These are phyloP conservation scores for Crocidura indochinensis DNA, from an alignment of 2,797 vertebrate species.

Conservation along the genomic window DNA sequence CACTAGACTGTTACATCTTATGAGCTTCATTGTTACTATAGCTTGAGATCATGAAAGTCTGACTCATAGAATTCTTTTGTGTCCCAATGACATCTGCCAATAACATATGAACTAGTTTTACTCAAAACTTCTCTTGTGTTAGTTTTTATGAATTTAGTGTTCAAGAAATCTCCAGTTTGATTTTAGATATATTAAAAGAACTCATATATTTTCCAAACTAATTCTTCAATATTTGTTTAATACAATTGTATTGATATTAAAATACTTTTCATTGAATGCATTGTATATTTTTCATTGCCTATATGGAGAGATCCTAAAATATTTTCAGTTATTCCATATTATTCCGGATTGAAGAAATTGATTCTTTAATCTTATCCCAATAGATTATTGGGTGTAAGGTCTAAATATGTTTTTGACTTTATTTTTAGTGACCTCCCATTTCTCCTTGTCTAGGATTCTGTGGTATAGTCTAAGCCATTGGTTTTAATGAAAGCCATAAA, in stretches of 20 bases:
- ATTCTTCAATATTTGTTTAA: neutral
- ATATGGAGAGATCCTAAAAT: neutral
- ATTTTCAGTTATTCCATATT: slow-evolving; percentile 13
- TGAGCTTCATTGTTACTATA: neutral
- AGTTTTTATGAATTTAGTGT: neutral
- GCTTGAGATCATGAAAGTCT: neutral
- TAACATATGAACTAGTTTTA: neutral
- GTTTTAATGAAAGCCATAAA: neutral
- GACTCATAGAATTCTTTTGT: neutral
- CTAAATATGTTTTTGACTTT: neutral
- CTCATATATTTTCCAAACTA: neutral
- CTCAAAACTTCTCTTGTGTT: neutral
- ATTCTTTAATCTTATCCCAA: neutral
- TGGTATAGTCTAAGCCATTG: neutral
- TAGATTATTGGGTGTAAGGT: neutral
- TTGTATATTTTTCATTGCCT: neutral
- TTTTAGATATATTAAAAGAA: neutral
- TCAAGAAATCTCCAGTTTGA: neutral
- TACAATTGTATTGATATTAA: neutral
- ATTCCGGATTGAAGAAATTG: neutral
- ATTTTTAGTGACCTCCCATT: neutral
- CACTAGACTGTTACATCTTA: neutral
- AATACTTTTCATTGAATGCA: neutral
- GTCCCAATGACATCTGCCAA: neutral
- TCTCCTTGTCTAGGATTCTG: neutral